Percentiles rank a stretch among this genome's conserved stretches.
Conservation (phyloP, 2,113 vertebrate species). For the Thamnophis sirtalis region DNA sequence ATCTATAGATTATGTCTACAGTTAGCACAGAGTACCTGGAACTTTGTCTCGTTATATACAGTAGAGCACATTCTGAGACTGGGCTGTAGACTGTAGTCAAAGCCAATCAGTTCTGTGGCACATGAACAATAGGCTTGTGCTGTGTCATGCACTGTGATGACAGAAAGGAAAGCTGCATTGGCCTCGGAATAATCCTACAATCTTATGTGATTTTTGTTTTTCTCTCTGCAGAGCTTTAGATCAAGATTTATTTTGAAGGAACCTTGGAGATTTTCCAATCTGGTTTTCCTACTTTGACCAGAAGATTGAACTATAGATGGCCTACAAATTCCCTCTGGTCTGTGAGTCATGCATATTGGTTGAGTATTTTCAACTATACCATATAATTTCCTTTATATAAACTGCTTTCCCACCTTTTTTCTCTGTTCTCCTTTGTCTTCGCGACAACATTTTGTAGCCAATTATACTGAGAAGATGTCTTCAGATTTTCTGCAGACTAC, state of each 20-base stretch:
- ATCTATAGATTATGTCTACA: neutral
- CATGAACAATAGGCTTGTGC: neutral
- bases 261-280: neutral
- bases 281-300: neutral
- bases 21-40: neutral
- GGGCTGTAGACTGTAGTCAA: neutral
- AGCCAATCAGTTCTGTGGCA: neutral
- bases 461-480: neutral
- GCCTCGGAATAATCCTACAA: neutral
- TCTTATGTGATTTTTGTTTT: neutral
- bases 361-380: neutral
- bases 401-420: neutral
- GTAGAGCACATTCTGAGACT: neutral
- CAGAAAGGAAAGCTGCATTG: neutral
- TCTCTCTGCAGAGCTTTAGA: neutral
- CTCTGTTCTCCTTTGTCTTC: neutral
- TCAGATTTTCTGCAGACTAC: neutral
- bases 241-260: neutral
- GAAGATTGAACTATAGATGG: neutral
- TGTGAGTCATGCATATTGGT: neutral
- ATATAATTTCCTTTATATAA: neutral
- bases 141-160: neutral
- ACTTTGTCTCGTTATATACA: neutral
- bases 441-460: neutral
- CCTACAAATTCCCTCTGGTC: neutral